Conservation (phyloP, 2,888 invertebrate species). For the Drosophila fungiperda region DNA sequence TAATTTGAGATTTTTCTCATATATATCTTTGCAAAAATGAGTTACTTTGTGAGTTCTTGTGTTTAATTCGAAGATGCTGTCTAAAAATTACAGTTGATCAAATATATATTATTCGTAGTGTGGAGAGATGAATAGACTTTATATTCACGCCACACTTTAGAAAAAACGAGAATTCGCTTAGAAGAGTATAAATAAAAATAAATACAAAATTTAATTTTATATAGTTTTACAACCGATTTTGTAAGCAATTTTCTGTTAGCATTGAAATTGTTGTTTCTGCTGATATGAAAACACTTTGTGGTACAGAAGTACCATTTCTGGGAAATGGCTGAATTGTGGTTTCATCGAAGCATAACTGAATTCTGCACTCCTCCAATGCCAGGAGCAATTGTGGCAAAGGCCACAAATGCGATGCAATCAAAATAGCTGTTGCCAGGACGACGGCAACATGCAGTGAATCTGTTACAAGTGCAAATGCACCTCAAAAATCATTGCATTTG, state of each 20-base stretch:
- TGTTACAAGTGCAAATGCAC: background rate
- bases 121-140: no score
- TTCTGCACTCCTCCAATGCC: background rate
- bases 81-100: background rate
- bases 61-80: background rate
- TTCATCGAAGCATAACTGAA: background rate
- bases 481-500: background rate
- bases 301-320: background rate
- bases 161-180: no score
- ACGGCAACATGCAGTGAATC: background rate
- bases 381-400: background rate
- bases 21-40: no score
- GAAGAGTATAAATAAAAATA: no score
- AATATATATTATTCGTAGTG: no score
- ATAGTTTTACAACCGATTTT: background rate
- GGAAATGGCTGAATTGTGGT: background rate
- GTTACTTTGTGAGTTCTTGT: no score
- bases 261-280: no score
- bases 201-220: background rate
- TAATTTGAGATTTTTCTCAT: background rate
- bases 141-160: no score
- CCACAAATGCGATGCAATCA: background rate
- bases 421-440: conserved; percentile 1
- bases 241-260: background rate
- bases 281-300: no score